Conservation (phyloP, 2,888 invertebrate species). For the Tridacna gigas region DNA sequence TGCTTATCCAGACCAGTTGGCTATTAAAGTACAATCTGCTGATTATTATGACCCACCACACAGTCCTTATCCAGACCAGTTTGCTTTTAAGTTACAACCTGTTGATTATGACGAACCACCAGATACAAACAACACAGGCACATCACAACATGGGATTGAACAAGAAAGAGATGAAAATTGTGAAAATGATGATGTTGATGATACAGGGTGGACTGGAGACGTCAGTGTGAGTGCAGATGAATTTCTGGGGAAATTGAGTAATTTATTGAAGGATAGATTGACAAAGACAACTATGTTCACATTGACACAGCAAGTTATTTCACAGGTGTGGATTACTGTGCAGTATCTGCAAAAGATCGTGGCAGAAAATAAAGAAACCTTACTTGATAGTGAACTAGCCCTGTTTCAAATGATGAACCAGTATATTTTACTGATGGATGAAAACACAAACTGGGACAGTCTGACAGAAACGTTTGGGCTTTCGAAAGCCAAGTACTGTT, state of each 20-base stretch:
- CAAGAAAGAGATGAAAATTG: not conserved
- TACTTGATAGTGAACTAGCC: constrained; percentile 35
- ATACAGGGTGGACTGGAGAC: not conserved
- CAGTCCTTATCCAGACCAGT: no score
- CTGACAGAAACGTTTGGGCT: constrained; percentile 56
- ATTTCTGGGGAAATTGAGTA: not conserved
- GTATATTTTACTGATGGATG: constrained; percentile 38
- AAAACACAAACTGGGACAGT: not conserved
- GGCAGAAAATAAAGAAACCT: constrained; percentile 1
- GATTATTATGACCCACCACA: no score
- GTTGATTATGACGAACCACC: not conserved
- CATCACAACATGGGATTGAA: not conserved
- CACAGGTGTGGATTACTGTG: constrained; percentile 36
- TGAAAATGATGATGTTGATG: not conserved
- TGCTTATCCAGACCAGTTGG: no score
- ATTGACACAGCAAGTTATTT: constrained; percentile 16
- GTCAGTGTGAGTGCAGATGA: not conserved
- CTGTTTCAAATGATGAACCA: constrained; percentile 58
- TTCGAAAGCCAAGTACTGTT: constrained; percentile 48
- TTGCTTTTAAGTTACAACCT: no score
- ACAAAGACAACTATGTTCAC: not conserved
- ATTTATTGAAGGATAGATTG: not conserved
- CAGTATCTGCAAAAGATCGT: constrained; percentile 48
- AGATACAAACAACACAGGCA: no score
- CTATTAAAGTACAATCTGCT: no score